These are phyloP conservation scores for Strix uralensis DNA, from an alignment of 2,113 vertebrate genomes.

Conservation along the genomic window DNA sequence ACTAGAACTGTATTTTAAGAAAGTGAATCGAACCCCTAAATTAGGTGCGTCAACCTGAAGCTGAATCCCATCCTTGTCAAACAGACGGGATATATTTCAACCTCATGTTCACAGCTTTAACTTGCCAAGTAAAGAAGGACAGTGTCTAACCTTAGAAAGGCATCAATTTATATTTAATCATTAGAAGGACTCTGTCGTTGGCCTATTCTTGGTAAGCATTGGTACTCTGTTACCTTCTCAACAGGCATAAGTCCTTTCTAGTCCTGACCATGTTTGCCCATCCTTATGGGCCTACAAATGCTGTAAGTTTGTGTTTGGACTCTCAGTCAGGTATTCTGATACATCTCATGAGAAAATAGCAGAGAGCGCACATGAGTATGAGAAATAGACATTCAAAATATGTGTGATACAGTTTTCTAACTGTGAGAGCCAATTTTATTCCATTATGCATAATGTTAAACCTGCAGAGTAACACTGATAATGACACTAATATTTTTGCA, in stretches of 20 bases:
- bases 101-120: neutral
- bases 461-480: neutral
- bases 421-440: neutral
- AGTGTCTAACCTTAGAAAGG: neutral
- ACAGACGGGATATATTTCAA: neutral
- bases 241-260: rapidly evolving
- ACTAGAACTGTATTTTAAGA: neutral
- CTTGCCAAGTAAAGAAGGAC: neutral
- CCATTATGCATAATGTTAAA: neutral
- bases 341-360: neutral
- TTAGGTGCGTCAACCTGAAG: neutral
- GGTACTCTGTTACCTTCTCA: neutral
- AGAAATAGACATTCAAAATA: neutral
- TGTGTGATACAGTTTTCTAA: neutral
- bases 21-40: neutral
- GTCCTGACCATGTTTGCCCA: neutral
- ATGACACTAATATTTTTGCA: neutral
- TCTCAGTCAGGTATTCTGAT: neutral
- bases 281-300: neutral
- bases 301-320: neutral
- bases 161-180: neutral
- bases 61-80: neutral
- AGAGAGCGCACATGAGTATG: neutral
- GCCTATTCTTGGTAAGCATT: neutral
- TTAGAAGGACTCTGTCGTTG: neutral